phyloP scores from a whole-genome alignment of 2,888 invertebrate genomes.

The Microctonus brassicae region DNA sequence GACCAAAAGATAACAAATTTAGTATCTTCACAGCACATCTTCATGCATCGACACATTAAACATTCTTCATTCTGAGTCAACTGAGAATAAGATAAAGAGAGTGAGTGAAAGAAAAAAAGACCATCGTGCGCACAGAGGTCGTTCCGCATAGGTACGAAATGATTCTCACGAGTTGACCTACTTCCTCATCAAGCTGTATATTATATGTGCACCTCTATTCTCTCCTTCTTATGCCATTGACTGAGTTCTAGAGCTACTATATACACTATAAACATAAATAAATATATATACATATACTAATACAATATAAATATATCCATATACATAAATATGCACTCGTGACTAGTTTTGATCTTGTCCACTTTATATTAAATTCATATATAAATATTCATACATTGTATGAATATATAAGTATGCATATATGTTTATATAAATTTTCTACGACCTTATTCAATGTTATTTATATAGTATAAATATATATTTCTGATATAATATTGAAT shows the following conservation, averaged over 20 bases:
- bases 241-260: slow-evolving; percentile 39
- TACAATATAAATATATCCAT: too few relatives aligned
- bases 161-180: slow-evolving; percentile 58
- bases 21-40: not conserved
- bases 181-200: slow-evolving; percentile 44
- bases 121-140: slow-evolving; percentile 15
- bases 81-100: not conserved
- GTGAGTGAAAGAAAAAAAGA: not conserved
- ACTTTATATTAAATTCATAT: not conserved
- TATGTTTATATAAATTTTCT: not conserved
- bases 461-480: not conserved
- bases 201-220: slow-evolving; percentile 37
- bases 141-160: slow-evolving; percentile 46
- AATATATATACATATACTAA: slow-evolving; percentile 7
- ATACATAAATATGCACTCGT: not conserved
- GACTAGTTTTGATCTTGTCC: not conserved
- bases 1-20: slow-evolving; percentile 22
- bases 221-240: slow-evolving; percentile 51
- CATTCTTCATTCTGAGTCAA: not conserved
- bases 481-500: not conserved
- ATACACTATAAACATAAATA: not conserved
- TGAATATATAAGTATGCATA: not conserved
- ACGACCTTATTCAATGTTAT: not conserved
- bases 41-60: slow-evolving; percentile 11
- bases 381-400: not conserved